Conservation (phyloP, 2,113 vertebrate species). For the Paedocypris sp. region DNA sequence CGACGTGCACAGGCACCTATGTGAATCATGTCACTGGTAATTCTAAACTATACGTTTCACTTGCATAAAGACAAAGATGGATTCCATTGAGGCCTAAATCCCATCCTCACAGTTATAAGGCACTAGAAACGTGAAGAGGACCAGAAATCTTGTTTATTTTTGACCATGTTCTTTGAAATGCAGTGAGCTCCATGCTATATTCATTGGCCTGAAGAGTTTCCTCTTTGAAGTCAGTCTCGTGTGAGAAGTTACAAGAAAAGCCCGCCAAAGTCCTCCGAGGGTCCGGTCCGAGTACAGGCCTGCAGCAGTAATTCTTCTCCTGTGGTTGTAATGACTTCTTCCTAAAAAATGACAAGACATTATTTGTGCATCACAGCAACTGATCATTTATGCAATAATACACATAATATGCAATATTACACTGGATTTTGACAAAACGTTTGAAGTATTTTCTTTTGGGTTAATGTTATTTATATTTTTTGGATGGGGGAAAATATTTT, state of each 20-base stretch:
- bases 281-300: neutral
- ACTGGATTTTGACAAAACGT: no score
- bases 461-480: no score
- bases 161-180: neutral
- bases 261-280: slow-evolving; percentile 20
- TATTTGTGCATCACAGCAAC: neutral
- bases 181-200: neutral
- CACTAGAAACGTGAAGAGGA: neutral
- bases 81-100: neutral
- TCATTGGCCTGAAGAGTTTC: neutral
- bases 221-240: neutral
- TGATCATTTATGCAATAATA: no score
- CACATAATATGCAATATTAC: no score
- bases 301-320: slow-evolving; percentile 24
- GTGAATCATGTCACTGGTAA: no score
- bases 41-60: no score
- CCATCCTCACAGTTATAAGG: neutral
- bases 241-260: slow-evolving; percentile 4
- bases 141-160: neutral
- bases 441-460: no score
- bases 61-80: no score
- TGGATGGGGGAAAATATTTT: no score
- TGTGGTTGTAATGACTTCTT: slow-evolving; percentile 27
- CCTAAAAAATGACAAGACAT: slow-evolving; percentile 1
- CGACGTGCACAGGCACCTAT: no score